Evolutionary conservation across 2,888 invertebrate species (phyloP).

Genomic region (Mythimna pallens): DNA sequence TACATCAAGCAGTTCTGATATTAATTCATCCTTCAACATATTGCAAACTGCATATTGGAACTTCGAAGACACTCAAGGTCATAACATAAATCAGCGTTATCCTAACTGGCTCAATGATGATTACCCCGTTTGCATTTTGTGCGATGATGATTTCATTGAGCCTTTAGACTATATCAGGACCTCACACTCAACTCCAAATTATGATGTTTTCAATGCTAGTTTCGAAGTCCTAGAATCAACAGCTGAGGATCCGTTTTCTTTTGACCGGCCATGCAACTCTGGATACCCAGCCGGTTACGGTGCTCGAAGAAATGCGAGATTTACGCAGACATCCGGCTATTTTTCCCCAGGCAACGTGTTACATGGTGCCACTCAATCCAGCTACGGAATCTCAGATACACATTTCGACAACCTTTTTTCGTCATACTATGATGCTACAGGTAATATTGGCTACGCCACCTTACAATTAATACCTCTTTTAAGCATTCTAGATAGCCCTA

Average conservation of each 20-base stretch:
- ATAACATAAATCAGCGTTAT: background rate
- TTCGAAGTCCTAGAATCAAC: background rate
- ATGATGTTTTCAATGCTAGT: background rate
- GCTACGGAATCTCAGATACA: background rate
- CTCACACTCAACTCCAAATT: background rate
- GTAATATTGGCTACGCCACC: background rate
- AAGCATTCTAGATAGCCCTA: background rate
- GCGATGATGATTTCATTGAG: slow-evolving; percentile 10
- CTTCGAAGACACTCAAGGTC: background rate
- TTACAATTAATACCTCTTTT: background rate
- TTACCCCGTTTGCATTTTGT: background rate
- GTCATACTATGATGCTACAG: background rate
- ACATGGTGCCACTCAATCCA: background rate
- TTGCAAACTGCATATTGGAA: background rate
- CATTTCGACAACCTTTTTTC: background rate
- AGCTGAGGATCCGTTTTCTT: background rate
- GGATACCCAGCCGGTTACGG: background rate
- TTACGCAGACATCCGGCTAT: background rate
- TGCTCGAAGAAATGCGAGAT: background rate
- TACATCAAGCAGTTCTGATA: background rate
- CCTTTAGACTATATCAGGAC: background rate
- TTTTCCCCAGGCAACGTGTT: background rate
- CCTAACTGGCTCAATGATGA: background rate
- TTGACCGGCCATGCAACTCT: background rate
- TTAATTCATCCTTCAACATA: no score